Percentiles rank a stretch among this genome's conserved stretches.
Evolutionary conservation across 2,888 invertebrate genomes (phyloP).

Genomic region (Tholera decimalis): DNA sequence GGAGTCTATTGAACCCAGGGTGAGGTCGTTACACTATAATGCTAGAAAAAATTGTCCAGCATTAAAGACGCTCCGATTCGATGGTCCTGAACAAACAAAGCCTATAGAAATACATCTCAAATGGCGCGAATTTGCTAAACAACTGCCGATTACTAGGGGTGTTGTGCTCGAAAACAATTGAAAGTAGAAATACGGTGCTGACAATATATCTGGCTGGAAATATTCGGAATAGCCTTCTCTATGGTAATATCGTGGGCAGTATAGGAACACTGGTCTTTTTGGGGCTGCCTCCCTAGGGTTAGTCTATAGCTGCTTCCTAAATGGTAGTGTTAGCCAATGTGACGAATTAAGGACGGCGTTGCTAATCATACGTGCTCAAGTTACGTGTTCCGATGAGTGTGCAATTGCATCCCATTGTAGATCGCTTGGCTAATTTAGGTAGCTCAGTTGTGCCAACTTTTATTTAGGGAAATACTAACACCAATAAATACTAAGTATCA

Average conservation of each 20-base stretch:
- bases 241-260: too few species aligned
- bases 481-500: not conserved
- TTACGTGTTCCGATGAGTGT: not conserved
- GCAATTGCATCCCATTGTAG: slow-evolving; percentile 15
- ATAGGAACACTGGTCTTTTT: too few species aligned
- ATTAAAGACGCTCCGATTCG: slow-evolving; percentile 5
- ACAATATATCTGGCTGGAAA: not conserved
- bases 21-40: slow-evolving; percentile 39
- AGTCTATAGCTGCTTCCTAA: not conserved
- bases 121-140: slow-evolving; percentile 33
- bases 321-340: not conserved
- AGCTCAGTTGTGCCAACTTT: not conserved
- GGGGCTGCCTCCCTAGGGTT: not conserved
- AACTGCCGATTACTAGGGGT: slow-evolving; percentile 17
- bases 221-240: not conserved
- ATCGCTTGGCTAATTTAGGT: not conserved
- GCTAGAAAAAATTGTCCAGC: slow-evolving; percentile 3
- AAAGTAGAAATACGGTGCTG: not conserved
- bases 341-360: not conserved
- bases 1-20: slow-evolving; percentile 14
- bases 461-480: not conserved
- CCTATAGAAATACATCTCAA: slow-evolving; percentile 37
- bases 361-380: not conserved
- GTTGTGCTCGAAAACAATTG: slow-evolving; percentile 3
- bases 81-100: slow-evolving; percentile 53